Base-by-base conservation (phyloP, 1,140 invertebrate species). In the Drosophila sulfurigaster region DNA sequence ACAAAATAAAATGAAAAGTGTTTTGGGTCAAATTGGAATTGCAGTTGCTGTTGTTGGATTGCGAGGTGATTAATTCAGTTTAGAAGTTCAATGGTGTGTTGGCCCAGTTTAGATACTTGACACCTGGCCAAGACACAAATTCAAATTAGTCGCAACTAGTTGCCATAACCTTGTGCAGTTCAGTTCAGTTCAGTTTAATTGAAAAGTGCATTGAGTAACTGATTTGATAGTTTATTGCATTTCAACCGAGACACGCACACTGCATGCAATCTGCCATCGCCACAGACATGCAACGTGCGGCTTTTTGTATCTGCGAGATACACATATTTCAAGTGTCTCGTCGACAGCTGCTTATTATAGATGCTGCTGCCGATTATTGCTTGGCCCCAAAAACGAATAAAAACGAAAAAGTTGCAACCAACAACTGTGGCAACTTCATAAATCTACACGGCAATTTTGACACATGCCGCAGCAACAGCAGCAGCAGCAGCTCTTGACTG, bases 271-370 rank as follows among this genome's bases (percentile, higher is more conserved):
- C 66, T 28, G 43, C 65, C 66, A 68, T 68, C 79, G 59, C 7
- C 35, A 79, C 82, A 79, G 82, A 65, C 71, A 68, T 71, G 78
- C 68, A 81, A 85, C 25, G 52, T 38, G 66, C 64, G 30, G 49
- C 43, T 49, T 74, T 51, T 38, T 32, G 71, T 78, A 81, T 78
- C 82, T 81, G 67, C 48, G 41, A 70, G 82, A 86, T 86, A 86
- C 82, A 75, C 73, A 86, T 86, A 87, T 80, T 88, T 83, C 80
- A 88, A 87, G 80, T 88, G 80, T 49, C 83, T 63, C 73, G 83
- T 56, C 77, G 83, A 87, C 83, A 89, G 83, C 83, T 89, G 85
- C 83, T 87, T 87, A 87, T 87, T 87, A 87, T 83, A 88, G 82
- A 87, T 87, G 78, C 77, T 58, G 69, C 60, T 35, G 67, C 54